phyloP scores from a whole-genome alignment of 2,888 invertebrate species.

The Nomada lathburiana region DNA sequence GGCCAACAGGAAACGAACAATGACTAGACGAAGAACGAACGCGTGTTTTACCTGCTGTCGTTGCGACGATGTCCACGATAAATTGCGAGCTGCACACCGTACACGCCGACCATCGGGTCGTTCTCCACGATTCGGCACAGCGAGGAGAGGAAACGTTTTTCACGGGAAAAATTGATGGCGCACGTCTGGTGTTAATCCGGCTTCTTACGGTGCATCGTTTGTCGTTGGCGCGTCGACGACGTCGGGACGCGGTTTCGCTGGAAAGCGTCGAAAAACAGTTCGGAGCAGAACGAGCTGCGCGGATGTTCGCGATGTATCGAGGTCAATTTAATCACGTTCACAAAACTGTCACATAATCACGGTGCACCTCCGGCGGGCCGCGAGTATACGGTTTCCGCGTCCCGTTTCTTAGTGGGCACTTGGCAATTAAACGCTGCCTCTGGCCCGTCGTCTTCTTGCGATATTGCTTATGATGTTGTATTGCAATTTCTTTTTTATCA shows the following conservation, averaged over 20 bases:
- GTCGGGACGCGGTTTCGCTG: slow-evolving; percentile 20
- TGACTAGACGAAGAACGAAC: slow-evolving; percentile 43
- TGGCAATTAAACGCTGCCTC: background rate
- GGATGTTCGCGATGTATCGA: slow-evolving; percentile 69
- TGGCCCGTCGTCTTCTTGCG: background rate
- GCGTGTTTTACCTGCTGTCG: slow-evolving; percentile 61
- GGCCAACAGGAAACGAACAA: slow-evolving; percentile 43
- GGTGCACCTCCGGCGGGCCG: slow-evolving; percentile 56
- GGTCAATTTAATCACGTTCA: slow-evolving; percentile 73
- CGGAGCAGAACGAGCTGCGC: slow-evolving; percentile 53
- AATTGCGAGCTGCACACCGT: slow-evolving; percentile 42
- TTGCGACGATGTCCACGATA: slow-evolving; percentile 57
- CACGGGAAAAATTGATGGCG: background rate
- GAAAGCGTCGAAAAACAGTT: slow-evolving; percentile 41
- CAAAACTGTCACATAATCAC: slow-evolving; percentile 73
- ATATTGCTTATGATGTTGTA: background rate
- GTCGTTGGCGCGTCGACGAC: too few relatives aligned
- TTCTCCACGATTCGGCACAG: background rate
- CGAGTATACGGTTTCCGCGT: slow-evolving; percentile 43
- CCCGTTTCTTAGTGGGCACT: slow-evolving; percentile 1
- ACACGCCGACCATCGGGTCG: slow-evolving; percentile 47
- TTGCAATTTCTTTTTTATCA: too few relatives aligned
- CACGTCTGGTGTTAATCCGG: background rate
- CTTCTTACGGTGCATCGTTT: background rate
- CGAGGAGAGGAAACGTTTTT: background rate